Base-by-base conservation (phyloP, 2,797 vertebrate species). In the Petrocephalus schoutedeni region DNA sequence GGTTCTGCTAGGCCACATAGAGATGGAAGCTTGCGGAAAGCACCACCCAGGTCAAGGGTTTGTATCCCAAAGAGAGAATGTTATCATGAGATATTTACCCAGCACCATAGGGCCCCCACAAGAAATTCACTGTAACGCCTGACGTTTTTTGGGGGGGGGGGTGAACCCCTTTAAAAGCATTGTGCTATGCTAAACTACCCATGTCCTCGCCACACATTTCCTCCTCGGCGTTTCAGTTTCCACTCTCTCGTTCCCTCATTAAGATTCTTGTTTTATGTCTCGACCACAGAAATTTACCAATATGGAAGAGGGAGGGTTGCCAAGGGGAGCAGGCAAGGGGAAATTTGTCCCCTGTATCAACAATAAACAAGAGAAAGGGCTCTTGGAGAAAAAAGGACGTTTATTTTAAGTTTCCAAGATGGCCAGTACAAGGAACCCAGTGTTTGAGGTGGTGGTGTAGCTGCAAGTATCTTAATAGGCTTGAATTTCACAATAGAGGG, bases 261-360 rank as follows among this genome's bases (percentile, higher is more conserved):
- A 85, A 88, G 23, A 88, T 88, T 71, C 28, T 41, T 74, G 16
- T 56, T 88, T 88, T 71, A 85, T 85, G 28, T 85, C 61, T 56
- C 21, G 9, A 88, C 80, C 77, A 84, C 87, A 84, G 61, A 88
- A 85, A 67, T 88, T 74, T 59, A 61, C 53, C 41, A 67, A 45
- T 54, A 58, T 32, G 19, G 85, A 23, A 14, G 58, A 1, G 36
- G 53, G 80, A 83, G 8, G 23, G 54, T 8, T 49, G 84, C 23
- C 0, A 7, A n/a, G 1, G 49, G 56, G 28, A 86, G 49, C 1
- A 1, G 23, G 80, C 1, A 2, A n/a, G 23, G 56, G 54, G 56
- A 58, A 86, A 59, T 57, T 12, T 83, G 80, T 28, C 80, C 21
- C 80, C n/a, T 21, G 8, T 36, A 21, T 86, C 84, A 19, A 86